phyloP scores from a whole-genome alignment of 2,888 invertebrate genomes.

The Mythimna ferrago region DNA sequence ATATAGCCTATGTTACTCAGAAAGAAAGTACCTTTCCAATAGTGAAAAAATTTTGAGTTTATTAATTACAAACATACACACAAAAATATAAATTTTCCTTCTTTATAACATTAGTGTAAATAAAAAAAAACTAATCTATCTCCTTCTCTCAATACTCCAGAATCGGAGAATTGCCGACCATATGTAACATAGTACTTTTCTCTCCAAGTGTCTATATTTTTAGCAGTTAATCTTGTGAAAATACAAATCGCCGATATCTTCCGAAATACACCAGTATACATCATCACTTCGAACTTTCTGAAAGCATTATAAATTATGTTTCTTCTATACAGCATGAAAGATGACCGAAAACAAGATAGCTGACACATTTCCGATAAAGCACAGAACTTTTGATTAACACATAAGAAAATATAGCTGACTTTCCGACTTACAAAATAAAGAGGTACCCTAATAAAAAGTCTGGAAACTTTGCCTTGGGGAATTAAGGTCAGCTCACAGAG shows the following conservation, averaged over 20 bases:
- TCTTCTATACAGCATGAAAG: constrained; percentile 1
- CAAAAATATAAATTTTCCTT: no score
- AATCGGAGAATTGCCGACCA: not conserved
- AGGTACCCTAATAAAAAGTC: constrained; percentile 56
- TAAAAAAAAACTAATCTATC: no score
- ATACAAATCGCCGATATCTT: not conserved
- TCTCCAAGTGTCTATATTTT: not conserved
- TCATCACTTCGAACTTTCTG: not conserved
- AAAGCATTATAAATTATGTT: not conserved
- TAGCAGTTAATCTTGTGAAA: not conserved
- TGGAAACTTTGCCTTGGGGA: constrained; percentile 47
- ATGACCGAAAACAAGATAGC: not conserved
- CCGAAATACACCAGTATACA: not conserved
- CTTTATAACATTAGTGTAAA: no score
- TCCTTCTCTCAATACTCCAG: no score
- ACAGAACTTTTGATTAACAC: constrained; percentile 44
- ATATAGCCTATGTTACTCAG: no score
- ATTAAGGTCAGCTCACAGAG: not conserved
- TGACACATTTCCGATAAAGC: constrained; percentile 13
- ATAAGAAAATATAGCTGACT: constrained; percentile 24
- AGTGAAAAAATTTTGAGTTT: no score
- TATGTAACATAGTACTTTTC: not conserved
- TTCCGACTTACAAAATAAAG: constrained; percentile 23
- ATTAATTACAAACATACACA: no score
- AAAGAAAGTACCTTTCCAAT: no score